These are phyloP conservation scores for Ischnus inquisitorius DNA, from an alignment of 2,888 invertebrate genomes.

Conservation along the genomic window DNA sequence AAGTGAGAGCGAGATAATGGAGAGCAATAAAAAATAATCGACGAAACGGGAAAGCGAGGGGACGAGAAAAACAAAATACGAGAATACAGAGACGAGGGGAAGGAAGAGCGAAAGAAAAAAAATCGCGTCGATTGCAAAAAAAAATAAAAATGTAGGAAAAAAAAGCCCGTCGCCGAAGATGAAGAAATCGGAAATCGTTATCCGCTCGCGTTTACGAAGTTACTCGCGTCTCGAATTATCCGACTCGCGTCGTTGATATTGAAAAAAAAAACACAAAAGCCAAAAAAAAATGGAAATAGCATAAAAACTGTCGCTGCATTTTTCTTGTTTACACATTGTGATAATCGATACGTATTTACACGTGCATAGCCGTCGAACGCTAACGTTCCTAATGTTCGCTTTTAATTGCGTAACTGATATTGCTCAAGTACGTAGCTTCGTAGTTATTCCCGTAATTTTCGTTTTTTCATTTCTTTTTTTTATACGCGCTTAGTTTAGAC, in stretches of 20 bases:
- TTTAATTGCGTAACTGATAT: conserved; percentile 69
- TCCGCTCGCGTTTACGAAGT: conserved; percentile 50
- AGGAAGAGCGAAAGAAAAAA: conserved; percentile 4
- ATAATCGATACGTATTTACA: conserved; percentile 76
- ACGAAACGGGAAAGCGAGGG: background rate
- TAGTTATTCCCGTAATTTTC: conserved; percentile 53
- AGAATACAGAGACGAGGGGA: conserved; percentile 13
- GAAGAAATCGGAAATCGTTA: conserved; percentile 43
- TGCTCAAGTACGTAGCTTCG: conserved; percentile 69
- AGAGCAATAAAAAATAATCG: conserved; percentile 31
- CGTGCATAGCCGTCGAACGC: conserved; percentile 67
- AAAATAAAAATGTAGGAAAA: conserved; percentile 2
- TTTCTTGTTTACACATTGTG: conserved; percentile 78
- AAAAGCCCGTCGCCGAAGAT: background rate
- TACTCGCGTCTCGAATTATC: conserved; percentile 39
- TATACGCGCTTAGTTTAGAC: conserved; percentile 63
- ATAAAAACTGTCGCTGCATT: conserved; percentile 67
- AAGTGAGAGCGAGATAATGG: conserved; percentile 54
- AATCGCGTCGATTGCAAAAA: conserved; percentile 6
- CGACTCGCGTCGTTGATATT: conserved; percentile 26
- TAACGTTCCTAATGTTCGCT: conserved; percentile 67
- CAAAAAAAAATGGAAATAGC: conserved; percentile 1
- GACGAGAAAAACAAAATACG: conserved; percentile 7
- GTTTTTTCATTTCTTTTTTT: conserved; percentile 58
- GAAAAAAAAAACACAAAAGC: conserved; percentile 28